phyloP scores from a whole-genome alignment of 2,888 invertebrate genomes.

The Tricholauxania praeusta region DNA sequence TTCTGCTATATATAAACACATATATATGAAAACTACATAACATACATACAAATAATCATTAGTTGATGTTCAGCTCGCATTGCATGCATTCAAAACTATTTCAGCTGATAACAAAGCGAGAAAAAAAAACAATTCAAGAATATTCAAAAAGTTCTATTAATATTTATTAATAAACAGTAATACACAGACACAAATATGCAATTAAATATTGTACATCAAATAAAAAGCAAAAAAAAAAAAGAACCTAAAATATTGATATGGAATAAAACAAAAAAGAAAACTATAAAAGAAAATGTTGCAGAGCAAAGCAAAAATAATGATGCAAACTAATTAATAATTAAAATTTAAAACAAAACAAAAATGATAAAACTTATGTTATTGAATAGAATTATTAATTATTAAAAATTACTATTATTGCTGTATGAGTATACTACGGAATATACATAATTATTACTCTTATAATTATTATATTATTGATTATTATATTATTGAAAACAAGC shows the following conservation, averaged over 20 bases:
- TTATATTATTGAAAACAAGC: slow-evolving; percentile 64
- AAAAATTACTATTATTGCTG: slow-evolving; percentile 61
- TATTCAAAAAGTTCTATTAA: slow-evolving; percentile 36
- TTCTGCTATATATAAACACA: slow-evolving; percentile 2
- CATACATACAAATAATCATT: slow-evolving; percentile 17
- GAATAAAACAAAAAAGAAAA: slow-evolving; percentile 5
- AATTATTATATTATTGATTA: slow-evolving; percentile 59
- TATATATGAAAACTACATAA: slow-evolving; percentile 2
- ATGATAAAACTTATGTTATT: slow-evolving; percentile 47
- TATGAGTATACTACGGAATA: slow-evolving; percentile 53
- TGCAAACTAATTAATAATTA: slow-evolving; percentile 28
- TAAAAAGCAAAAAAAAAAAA: slow-evolving; percentile 35
- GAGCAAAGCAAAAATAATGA: slow-evolving; percentile 38
- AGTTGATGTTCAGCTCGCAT: slow-evolving; percentile 26
- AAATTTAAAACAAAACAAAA: slow-evolving; percentile 44
- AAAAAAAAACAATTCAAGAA: slow-evolving; percentile 40
- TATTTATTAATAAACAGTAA: slow-evolving; percentile 17
- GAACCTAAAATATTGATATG: slow-evolving; percentile 23
- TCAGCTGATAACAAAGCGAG: slow-evolving; percentile 33
- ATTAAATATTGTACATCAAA: slow-evolving; percentile 47
- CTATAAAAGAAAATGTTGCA: slow-evolving; percentile 29
- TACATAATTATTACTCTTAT: slow-evolving; percentile 59
- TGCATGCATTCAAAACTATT: slow-evolving; percentile 16
- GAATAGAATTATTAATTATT: slow-evolving; percentile 63
- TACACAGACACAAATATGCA: slow-evolving; percentile 18